Evolutionary conservation across 2,797 vertebrate species (phyloP).

Genomic region (Tarsius wallacei): DNA sequence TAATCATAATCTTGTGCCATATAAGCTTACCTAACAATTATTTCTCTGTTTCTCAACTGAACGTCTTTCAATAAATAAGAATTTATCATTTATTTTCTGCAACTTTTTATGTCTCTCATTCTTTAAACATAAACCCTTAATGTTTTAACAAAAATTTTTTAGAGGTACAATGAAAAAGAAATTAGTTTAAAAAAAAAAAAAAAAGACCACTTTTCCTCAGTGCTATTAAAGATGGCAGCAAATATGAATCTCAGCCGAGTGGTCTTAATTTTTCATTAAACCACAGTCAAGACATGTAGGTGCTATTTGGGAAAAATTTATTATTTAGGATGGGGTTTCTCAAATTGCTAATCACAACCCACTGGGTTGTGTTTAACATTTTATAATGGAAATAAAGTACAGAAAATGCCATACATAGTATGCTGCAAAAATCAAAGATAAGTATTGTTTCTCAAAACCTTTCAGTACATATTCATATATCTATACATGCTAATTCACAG

Average conservation of each 20-base stretch:
- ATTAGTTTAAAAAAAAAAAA: not conserved
- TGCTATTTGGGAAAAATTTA: not conserved
- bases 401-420: not conserved
- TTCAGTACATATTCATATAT: not conserved
- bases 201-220: not conserved
- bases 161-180: constrained; percentile 32
- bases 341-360: constrained; percentile 3
- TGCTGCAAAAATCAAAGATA: not conserved
- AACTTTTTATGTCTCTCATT: constrained; percentile 78
- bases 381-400: constrained; percentile 30
- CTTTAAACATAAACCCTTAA: constrained; percentile 58
- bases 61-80: constrained; percentile 85
- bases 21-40: constrained; percentile 74
- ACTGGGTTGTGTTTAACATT: constrained; percentile 42
- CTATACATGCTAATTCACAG: not conserved
- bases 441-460: constrained; percentile 51
- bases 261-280: constrained; percentile 26
- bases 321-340: not conserved
- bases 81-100: constrained; percentile 81
- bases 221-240: not conserved
- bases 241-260: not conserved
- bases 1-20: constrained; percentile 81
- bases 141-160: constrained; percentile 61
- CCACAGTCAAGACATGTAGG: not conserved
- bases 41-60: constrained; percentile 77